A percentile compares a stretch with the other conserved stretches of the same genome.
These are phyloP conservation scores for Coelinius sp. DNA, from an alignment of 2,888 invertebrate genomes.

Conservation along the genomic window DNA sequence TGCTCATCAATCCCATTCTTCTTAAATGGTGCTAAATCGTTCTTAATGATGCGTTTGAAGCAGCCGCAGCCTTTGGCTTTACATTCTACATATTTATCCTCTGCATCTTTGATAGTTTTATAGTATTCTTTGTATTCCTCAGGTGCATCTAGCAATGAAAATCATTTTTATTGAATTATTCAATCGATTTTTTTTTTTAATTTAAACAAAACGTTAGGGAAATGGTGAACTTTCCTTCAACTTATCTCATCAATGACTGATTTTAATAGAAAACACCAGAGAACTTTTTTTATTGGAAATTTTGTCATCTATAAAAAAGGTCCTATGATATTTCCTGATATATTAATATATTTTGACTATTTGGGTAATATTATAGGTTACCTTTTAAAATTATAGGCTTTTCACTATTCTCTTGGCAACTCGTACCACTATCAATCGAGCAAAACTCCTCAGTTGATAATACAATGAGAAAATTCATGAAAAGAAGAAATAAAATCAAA, in stretches of 20 bases:
- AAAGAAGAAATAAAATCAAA: conserved; percentile 31
- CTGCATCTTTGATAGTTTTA: conserved; percentile 72
- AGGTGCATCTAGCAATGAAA: conserved; percentile 70
- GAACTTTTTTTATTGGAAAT: no score
- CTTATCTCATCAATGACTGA: no score
- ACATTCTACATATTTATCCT: conserved; percentile 73
- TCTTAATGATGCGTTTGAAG: conserved; percentile 76
- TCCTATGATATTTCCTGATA: background rate
- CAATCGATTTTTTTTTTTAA: background rate
- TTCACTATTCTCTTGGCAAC: conserved; percentile 26
- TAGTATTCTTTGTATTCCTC: conserved; percentile 69
- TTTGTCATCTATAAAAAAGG: conserved; percentile 9
- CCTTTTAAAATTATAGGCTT: conserved; percentile 34
- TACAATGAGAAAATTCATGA: conserved; percentile 31
- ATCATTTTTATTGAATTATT: background rate
- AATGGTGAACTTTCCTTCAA: no score
- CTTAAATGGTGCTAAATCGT: conserved; percentile 80
- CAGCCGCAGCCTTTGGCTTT: conserved; percentile 76
- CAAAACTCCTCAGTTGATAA: conserved; percentile 35
- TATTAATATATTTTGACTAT: no score
- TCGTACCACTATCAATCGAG: conserved; percentile 28
- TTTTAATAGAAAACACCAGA: no score
- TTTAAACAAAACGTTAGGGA: conserved; percentile 10
- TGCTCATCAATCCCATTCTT: conserved; percentile 79
- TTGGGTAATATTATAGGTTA: conserved; percentile 12